Evolutionary conservation across 2,113 vertebrate genomes (phyloP).

Genomic region (Eretmochelys imbricata): DNA sequence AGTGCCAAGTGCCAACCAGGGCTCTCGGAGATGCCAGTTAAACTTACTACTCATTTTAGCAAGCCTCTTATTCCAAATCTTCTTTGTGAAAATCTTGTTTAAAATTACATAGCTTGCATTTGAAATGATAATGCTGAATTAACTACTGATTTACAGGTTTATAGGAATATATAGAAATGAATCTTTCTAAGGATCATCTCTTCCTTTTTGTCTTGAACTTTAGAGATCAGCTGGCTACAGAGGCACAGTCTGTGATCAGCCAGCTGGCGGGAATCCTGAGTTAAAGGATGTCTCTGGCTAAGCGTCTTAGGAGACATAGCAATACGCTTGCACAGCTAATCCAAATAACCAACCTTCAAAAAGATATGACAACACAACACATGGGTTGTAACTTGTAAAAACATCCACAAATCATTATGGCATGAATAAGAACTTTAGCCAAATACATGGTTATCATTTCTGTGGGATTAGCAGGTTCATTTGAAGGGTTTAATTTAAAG

Average conservation of each 20-base stretch:
- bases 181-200: neutral
- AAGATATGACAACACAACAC: slow-evolving; percentile 48
- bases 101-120: slow-evolving; percentile 42
- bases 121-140: slow-evolving; percentile 18
- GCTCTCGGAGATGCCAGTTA: slow-evolving; percentile 27
- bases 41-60: slow-evolving; percentile 28
- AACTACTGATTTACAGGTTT: slow-evolving; percentile 5
- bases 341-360: slow-evolving; percentile 50
- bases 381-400: slow-evolving; percentile 31
- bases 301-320: slow-evolving; percentile 46
- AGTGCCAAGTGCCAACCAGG: slow-evolving; percentile 21
- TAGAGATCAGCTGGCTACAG: slow-evolving; percentile 1
- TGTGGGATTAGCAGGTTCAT: slow-evolving; percentile 56
- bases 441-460: slow-evolving; percentile 59
- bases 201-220: slow-evolving; percentile 13
- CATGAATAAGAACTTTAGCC: slow-evolving; percentile 53
- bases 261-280: slow-evolving; percentile 30
- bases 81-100: slow-evolving; percentile 54
- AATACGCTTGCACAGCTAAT: slow-evolving; percentile 49
- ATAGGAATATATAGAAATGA: neutral
- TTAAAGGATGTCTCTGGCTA: slow-evolving; percentile 36
- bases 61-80: slow-evolving; percentile 42
- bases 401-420: slow-evolving; percentile 54
- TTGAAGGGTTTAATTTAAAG: slow-evolving; percentile 61
- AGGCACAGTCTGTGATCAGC: slow-evolving; percentile 34